A percentile compares a stretch with the other conserved stretches of the same genome.
Conservation (phyloP, 1,140 invertebrate genomes). For the Drosophila funebris region DNA sequence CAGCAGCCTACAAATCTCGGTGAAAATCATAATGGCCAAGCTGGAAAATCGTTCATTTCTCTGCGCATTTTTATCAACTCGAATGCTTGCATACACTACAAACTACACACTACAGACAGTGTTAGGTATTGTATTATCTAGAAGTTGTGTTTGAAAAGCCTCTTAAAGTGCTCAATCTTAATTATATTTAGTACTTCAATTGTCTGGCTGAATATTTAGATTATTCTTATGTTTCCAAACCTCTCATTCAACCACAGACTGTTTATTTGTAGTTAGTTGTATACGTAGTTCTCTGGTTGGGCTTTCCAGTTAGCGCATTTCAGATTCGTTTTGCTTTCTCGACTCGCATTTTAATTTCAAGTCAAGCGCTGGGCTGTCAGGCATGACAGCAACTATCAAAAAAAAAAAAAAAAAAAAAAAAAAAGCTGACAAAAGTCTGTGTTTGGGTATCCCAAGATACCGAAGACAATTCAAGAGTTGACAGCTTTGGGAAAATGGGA, state of each 20-base stretch:
- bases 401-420: conserved; percentile 11
- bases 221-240: no score
- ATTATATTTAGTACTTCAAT: no score
- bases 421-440: conserved; percentile 68
- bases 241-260: no score
- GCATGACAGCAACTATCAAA: conserved; percentile 63
- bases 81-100: conserved; percentile 6
- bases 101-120: conserved; percentile 4
- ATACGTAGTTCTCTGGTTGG: background rate
- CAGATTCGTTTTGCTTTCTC: background rate
- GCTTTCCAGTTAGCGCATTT: background rate
- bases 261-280: background rate
- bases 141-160: no score
- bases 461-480: conserved; percentile 51
- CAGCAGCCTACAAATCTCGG: conserved; percentile 52
- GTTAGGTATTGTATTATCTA: background rate
- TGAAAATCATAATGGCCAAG: conserved; percentile 71
- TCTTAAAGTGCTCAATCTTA: no score
- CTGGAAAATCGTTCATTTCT: conserved; percentile 53
- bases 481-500: conserved; percentile 72
- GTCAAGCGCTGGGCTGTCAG: conserved; percentile 69
- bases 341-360: conserved; percentile 63
- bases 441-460: conserved; percentile 28
- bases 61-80: background rate
- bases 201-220: no score